phyloP scores from a whole-genome alignment of 2,113 vertebrate species.

The Engraulis encrasicolus region DNA sequence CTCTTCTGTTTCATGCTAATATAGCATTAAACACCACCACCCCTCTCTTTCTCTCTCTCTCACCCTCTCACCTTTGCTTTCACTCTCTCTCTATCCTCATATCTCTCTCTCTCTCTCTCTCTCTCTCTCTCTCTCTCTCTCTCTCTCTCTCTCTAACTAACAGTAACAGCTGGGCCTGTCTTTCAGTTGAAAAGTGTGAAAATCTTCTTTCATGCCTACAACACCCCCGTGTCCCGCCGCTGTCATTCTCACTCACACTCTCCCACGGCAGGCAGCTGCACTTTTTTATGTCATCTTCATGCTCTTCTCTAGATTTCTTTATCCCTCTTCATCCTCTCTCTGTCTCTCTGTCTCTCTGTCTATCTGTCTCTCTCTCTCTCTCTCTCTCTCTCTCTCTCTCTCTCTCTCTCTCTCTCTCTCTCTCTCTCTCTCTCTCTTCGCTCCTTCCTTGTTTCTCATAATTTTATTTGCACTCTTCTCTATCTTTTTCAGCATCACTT shows the following conservation, averaged over 20 bases:
- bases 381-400: slow-evolving; percentile 15
- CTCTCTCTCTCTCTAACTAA: neutral
- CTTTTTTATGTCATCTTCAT: neutral
- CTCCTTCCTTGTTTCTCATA: too few relatives aligned
- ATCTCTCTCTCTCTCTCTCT: neutral
- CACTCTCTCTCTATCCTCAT: too few relatives aligned
- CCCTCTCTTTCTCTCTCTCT: neutral
- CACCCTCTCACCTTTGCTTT: too few relatives aligned
- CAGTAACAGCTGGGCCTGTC: slow-evolving; percentile 1
- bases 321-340: neutral
- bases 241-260: slow-evolving; percentile 9
- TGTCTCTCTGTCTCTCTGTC: neutral
- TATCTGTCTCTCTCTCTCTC: neutral
- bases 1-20: neutral
- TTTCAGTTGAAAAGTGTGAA: neutral
- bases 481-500: too few relatives aligned
- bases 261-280: neutral
- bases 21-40: neutral
- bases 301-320: too few relatives aligned
- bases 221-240: neutral
- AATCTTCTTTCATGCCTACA: neutral
- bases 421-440: too few relatives aligned
- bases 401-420: neutral
- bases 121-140: neutral
- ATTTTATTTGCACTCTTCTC: too few relatives aligned